Evolutionary conservation across 2,888 invertebrate species (phyloP), one percentile per base, ranked within the genome.

Genomic region (Rhingia campestris): DNA sequence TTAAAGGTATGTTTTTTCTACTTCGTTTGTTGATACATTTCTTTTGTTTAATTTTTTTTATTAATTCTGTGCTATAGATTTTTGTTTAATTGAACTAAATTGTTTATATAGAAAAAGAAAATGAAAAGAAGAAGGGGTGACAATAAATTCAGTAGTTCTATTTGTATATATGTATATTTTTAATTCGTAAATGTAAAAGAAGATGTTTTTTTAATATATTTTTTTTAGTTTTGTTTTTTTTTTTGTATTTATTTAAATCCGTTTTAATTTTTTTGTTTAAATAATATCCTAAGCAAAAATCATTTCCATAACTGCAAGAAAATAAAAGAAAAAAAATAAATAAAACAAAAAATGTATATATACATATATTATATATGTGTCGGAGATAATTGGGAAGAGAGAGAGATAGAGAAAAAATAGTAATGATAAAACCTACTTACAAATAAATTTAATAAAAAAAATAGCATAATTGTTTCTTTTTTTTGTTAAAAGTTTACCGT

Each of bases 221-320:
- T 39, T 33, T 67, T 12, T 41, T 33, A 22, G 72, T 22, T 54
- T 59, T 63, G 33, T 61, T 12, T 66, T 51, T 63, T 39, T 53
- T 22, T 54, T n/a, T n/a, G n/a, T n/a, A n/a, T n/a, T n/a, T n/a
- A 56, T 51, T 59, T 67, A 67, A 82, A 82, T 82, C 77, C 77
- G 77, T 82, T 82, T 63, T 59, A n/a, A n/a, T n/a, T n/a, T n/a
- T 61, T 72, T 30, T 51, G 47, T 63, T 32, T 37, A 74, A 76
- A 81, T 67, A 82, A 82, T 82, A 84, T 84, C 77, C 79, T 84
- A 84, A 79, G 82, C 77, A 84, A 74, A 79, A 84, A 84, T 84
- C 82, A 84, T 84, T 84, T 84, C 82, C 82, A 84, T 79, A 84
- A 84, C 81, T 82, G 81, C 51, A 82, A 81, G 59, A 81, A 81